Evolutionary conservation across 2,888 invertebrate genomes (phyloP), one percentile per base, ranked within the genome.

Genomic region (Drosophila mercatorum): DNA sequence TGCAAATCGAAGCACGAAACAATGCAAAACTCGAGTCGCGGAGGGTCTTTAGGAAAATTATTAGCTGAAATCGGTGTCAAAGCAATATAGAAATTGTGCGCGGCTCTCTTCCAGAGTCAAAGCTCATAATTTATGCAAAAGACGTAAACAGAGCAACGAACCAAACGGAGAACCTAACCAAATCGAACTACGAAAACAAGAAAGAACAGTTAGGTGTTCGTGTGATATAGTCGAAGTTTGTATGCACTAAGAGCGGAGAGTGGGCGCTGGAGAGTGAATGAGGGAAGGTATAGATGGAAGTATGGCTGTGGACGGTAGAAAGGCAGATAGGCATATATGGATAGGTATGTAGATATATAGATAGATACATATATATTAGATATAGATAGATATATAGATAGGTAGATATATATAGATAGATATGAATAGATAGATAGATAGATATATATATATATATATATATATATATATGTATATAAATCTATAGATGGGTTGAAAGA

Each of bases 1-100:
- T 86, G 88, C 89, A 86, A 86, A 89, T 84, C 75, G 81, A 82
- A 89, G 75, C 79, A 59, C 67, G 82, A 69, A 58, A 58, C 71
- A 65, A 51, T 40, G 43, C 63, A 58, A 67, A 38, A 38, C 68
- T 49, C 28, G 36, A 38, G 38, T 38, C 36, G 14, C 22, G 22
- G 22, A 14, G 43, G 44, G 44, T 66, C 61, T 58, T 41, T 68
- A 65, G 77, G 83, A 85, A 82, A 82, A 88, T 88, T 85, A 88
- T 89, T 88, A 89, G 78, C 86, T 77, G 41, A 85, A 85, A 86
- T 88, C 68, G 83, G 88, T 89, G 85, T 86, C 85, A 83, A 68
- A 83, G 75, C 80, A 49, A 71, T 74, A 73, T 74, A 76, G 86
- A 85, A 75, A 87, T 78, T 80, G 67, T 77, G 77, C 51, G 41